Evolutionary conservation across 2,888 invertebrate genomes (phyloP).

Genomic region (Dasypolia templi): DNA sequence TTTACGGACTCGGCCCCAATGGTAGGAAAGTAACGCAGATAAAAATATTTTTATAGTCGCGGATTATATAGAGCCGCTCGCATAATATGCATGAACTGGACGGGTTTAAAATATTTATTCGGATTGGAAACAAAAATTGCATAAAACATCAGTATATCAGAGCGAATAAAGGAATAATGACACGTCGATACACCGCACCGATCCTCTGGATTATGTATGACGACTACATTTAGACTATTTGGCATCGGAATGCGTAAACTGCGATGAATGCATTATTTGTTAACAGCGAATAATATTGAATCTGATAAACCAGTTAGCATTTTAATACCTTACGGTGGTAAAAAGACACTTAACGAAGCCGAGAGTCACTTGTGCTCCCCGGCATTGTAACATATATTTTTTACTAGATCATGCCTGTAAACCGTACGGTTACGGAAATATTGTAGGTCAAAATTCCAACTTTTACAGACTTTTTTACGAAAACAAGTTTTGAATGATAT

Average conservation of each 20-base stretch:
- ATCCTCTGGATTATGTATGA: constrained; percentile 57
- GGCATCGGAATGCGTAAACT: constrained; percentile 33
- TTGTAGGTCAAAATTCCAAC: no score
- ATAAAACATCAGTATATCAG: constrained; percentile 58
- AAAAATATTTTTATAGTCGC: constrained; percentile 44
- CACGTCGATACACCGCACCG: constrained; percentile 47
- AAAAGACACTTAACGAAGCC: no score
- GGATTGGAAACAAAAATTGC: constrained; percentile 59
- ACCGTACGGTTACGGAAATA: no score
- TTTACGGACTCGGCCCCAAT: background rate
- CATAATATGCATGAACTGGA: constrained; percentile 49
- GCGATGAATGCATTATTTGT: constrained; percentile 36
- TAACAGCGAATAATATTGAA: constrained; percentile 26
- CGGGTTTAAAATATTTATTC: constrained; percentile 61
- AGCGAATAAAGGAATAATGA: constrained; percentile 64
- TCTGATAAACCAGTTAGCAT: background rate
- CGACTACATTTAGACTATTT: constrained; percentile 58
- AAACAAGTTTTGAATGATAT: no score
- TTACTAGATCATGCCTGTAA: no score
- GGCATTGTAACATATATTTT: no score
- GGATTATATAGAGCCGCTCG: constrained; percentile 38
- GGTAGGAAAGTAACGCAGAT: constrained; percentile 20
- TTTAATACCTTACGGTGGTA: no score
- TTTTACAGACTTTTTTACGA: no score
- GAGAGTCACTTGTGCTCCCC: no score